Conservation (phyloP, 2,113 vertebrate genomes). For the Gila orcuttii region DNA sequence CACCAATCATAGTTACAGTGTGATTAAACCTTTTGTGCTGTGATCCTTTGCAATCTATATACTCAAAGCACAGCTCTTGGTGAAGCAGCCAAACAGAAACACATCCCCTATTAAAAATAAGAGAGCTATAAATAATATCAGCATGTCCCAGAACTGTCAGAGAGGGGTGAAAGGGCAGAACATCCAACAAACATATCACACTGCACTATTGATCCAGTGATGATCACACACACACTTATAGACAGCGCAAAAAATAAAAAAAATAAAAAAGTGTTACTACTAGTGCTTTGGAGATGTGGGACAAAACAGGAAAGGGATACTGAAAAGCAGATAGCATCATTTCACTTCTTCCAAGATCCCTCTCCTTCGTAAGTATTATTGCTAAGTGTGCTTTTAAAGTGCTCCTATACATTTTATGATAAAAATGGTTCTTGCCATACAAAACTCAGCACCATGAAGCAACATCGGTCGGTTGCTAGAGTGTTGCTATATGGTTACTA, state of each 20-base stretch:
- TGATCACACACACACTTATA: constrained; percentile 20
- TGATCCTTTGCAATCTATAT: constrained; percentile 28
- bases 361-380: background rate
- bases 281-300: constrained; percentile 31
- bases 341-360: background rate
- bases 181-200: constrained; percentile 18
- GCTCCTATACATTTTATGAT: background rate
- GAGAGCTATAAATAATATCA: constrained; percentile 61
- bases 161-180: constrained; percentile 61
- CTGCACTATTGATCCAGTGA: constrained; percentile 34
- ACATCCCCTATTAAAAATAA: constrained; percentile 33
- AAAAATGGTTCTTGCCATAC: background rate
- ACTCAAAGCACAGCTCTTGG: constrained; percentile 24
- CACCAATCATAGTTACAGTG: background rate
- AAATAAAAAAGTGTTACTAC: too few relatives aligned
- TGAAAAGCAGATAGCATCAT: background rate
- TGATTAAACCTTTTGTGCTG: constrained; percentile 7
- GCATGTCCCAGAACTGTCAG: constrained; percentile 71
- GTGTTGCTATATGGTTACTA: background rate
- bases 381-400: background rate
- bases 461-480: background rate
- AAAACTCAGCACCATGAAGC: background rate
- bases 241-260: background rate
- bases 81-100: constrained; percentile 21
- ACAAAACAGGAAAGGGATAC: background rate